Conservation (phyloP, 53 echinoderm and acorn worm species). For the Paracentrotus lividus region DNA sequence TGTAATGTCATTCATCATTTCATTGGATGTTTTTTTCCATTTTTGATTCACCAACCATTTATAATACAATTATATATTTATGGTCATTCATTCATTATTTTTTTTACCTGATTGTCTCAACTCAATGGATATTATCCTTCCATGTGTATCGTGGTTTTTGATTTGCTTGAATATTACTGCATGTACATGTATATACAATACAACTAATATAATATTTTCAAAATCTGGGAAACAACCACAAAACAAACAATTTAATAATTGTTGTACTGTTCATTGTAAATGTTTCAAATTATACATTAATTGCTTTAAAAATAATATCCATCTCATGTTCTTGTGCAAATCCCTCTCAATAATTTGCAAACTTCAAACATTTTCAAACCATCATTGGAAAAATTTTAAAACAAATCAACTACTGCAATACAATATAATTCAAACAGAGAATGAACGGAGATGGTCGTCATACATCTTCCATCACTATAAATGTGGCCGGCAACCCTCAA, state of each 20-base stretch:
- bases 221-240: neutral
- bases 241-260: neutral
- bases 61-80: neutral
- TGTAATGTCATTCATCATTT: slow-evolving; percentile 20
- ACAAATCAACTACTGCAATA: neutral
- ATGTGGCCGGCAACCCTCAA: slow-evolving; percentile 46
- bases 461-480: slow-evolving; percentile 54
- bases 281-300: neutral
- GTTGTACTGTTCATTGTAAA: neutral
- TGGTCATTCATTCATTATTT: neutral
- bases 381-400: neutral
- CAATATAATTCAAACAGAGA: slow-evolving; percentile 33
- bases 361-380: no score
- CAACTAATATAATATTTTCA: neutral
- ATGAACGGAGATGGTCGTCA: slow-evolving; percentile 48
- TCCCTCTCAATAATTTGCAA: no score
- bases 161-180: neutral
- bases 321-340: no score
- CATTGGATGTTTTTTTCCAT: neutral
- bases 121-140: neutral
- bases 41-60: neutral
- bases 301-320: no score
- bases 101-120: neutral
- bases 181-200: slow-evolving; percentile 16
- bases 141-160: neutral